Percentiles rank a stretch among this genome's conserved stretches.
phyloP scores from a whole-genome alignment of 2,888 invertebrate species.

The Perizoma flavofasciatum region DNA sequence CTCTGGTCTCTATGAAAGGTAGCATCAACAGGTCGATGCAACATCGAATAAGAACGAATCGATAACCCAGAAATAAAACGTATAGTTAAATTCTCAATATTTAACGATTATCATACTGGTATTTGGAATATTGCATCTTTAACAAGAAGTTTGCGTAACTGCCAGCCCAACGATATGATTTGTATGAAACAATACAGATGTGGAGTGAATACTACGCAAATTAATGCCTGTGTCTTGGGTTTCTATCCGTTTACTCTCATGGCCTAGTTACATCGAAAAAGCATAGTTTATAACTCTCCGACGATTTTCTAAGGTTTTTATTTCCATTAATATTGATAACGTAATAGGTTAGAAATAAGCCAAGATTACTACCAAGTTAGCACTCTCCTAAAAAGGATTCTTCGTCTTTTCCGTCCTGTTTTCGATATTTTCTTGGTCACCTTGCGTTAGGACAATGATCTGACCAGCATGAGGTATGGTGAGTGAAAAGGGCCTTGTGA shows the following conservation, averaged over 20 bases:
- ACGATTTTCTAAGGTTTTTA: conserved; percentile 2
- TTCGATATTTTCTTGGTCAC: no score
- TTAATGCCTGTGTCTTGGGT: conserved; percentile 18
- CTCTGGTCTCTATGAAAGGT: background rate
- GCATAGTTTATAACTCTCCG: conserved; percentile 7
- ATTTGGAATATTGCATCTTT: conserved; percentile 25
- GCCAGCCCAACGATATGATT: conserved; percentile 21
- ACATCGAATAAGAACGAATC: conserved; percentile 20
- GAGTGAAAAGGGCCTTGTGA: no score
- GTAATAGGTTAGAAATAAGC: no score
- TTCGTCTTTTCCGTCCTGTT: no score
- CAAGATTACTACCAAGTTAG: no score
- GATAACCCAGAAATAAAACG: conserved; percentile 26
- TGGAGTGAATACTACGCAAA: conserved; percentile 33
- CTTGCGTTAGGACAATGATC: no score
- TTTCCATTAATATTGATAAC: background rate
- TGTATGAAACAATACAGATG: conserved; percentile 33
- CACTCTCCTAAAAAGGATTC: no score
- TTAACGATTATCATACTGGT: conserved; percentile 36
- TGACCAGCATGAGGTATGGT: no score
- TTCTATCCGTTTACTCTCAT: conserved; percentile 26
- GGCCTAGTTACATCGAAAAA: conserved; percentile 16
- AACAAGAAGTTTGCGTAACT: conserved; percentile 32
- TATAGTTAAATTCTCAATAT: conserved; percentile 22
- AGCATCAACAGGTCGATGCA: conserved; percentile 7